Evolutionary conservation across 2,797 vertebrate species (phyloP).

Genomic region (Menidia menidia): DNA sequence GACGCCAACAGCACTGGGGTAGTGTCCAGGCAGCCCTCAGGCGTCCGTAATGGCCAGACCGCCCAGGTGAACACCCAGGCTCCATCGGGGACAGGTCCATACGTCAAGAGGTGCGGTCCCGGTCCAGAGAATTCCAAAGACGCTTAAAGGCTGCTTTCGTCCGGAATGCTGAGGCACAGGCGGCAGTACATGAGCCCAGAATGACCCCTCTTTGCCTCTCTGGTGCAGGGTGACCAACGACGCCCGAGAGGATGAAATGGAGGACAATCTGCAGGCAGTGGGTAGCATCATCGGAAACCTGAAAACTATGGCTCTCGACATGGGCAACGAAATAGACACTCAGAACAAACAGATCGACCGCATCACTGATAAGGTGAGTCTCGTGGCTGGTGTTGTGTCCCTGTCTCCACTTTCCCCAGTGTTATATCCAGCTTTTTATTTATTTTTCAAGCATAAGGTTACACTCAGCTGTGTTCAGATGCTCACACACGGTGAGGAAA

Average conservation of each 20-base stretch:
- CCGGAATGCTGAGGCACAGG: no score
- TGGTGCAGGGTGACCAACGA: constrained; percentile 91
- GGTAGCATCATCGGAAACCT: constrained; percentile 93
- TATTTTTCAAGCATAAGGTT: no score
- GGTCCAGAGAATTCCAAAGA: no score
- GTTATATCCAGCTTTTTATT: no score
- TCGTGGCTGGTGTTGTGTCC: not conserved
- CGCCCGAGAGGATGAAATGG: constrained; percentile 97
- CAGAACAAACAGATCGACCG: constrained; percentile 91
- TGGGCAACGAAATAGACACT: constrained; percentile 94
- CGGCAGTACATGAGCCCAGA: no score
- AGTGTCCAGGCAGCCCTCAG: constrained; percentile 88
- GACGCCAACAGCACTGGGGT: constrained; percentile 62
- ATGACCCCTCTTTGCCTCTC: no score
- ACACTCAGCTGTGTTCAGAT: no score
- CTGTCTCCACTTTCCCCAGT: no score
- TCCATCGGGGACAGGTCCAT: constrained; percentile 80
- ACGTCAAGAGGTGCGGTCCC: constrained; percentile 88
- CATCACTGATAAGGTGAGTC: constrained; percentile 89
- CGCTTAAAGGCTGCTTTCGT: no score
- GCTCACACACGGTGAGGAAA: no score
- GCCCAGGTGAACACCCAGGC: constrained; percentile 64
- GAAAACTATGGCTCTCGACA: constrained; percentile 92
- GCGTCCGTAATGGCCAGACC: constrained; percentile 79
- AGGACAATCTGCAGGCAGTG: constrained; percentile 93